phyloP scores from a whole-genome alignment of 2,797 vertebrate species.

The Esox masquinongy region DNA sequence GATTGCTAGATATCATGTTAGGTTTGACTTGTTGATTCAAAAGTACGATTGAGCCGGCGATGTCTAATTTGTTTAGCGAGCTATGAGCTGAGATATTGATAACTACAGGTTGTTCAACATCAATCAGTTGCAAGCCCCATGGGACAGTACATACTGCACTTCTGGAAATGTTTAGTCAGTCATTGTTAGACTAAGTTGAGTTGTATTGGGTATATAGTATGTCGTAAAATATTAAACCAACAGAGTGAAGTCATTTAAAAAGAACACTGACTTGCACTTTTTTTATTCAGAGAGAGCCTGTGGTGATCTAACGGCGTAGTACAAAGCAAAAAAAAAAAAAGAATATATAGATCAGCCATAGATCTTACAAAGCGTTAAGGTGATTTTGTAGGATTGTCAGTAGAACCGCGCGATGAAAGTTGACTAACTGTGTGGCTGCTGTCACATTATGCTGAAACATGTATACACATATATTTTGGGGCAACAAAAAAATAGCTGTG shows the following conservation, averaged over 20 bases:
- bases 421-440: conserved; percentile 6
- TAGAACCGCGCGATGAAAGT: conserved; percentile 5
- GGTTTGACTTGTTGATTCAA: too few relatives aligned
- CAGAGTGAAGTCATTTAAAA: conserved; percentile 18
- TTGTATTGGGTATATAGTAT: conserved; percentile 33
- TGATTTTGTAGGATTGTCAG: not conserved
- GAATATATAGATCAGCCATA: conserved; percentile 1
- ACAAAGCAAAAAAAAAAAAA: not conserved
- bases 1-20: too few relatives aligned
- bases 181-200: conserved; percentile 52
- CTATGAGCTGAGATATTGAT: too few relatives aligned
- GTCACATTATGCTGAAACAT: conserved; percentile 32
- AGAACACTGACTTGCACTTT: not conserved
- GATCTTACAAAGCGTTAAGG: conserved; percentile 3
- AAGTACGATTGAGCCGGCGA: too few relatives aligned
- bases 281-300: not conserved
- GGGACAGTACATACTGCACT: conserved; percentile 24
- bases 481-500: conserved; percentile 38
- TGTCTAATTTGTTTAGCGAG: too few relatives aligned
- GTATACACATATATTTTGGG: conserved; percentile 18
- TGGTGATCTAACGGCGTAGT: conserved; percentile 11
- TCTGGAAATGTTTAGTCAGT: conserved; percentile 37
- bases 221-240: conserved; percentile 46
- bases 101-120: too few relatives aligned
- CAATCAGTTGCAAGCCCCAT: too few relatives aligned